A percentile compares a stretch with the other conserved stretches of the same genome.
These are phyloP conservation scores for Pentalonia nigronervosa DNA, from an alignment of 1,140 invertebrate species.

Conservation along the genomic window DNA sequence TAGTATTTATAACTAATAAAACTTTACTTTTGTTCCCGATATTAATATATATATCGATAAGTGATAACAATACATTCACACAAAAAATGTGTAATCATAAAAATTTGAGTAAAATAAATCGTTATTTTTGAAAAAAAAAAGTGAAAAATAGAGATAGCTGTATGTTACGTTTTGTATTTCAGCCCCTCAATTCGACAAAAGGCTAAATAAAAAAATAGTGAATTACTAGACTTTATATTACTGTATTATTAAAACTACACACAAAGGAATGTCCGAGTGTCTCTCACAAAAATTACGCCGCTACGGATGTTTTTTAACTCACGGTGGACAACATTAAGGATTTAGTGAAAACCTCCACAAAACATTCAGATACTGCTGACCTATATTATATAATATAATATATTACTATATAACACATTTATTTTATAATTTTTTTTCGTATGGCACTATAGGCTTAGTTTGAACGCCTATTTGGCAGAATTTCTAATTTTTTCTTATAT, in stretches of 20 bases:
- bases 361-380: background rate
- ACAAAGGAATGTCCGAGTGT: background rate
- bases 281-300: background rate
- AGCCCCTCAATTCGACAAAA: background rate
- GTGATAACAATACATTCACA: too few relatives aligned
- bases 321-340: background rate
- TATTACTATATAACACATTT: background rate
- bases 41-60: too few relatives aligned
- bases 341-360: background rate
- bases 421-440: too few relatives aligned
- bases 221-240: background rate
- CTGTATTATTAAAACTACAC: background rate
- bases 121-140: too few relatives aligned
- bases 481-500: too few relatives aligned
- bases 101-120: background rate
- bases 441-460: too few relatives aligned
- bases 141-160: background rate
- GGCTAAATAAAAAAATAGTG: background rate
- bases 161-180: background rate
- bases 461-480: too few relatives aligned
- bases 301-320: background rate
- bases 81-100: too few relatives aligned
- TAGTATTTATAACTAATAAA: too few relatives aligned
- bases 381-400: background rate
- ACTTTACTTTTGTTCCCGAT: too few relatives aligned